Percentiles rank a stretch among this genome's conserved stretches.
Conservation (phyloP, 2,888 invertebrate genomes). For the Magallana nippona region DNA sequence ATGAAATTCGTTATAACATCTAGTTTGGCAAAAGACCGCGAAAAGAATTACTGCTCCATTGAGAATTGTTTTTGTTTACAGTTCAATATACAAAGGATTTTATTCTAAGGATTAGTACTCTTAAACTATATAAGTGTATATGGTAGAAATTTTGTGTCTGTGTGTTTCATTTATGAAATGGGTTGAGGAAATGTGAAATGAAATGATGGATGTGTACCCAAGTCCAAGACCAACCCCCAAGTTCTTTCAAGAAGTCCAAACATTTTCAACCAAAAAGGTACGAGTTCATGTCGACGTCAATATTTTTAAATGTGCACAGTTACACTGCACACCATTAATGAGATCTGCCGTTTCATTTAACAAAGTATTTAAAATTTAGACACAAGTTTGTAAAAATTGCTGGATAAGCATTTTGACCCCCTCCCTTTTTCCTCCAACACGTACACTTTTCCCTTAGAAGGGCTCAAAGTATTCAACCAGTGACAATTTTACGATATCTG, state of each 20-base stretch:
- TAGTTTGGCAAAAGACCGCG: constrained; percentile 40
- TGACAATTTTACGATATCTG: too few species aligned
- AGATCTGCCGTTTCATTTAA: too few species aligned
- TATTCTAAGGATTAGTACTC: background rate
- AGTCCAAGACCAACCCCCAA: constrained; percentile 76
- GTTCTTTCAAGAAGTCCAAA: constrained; percentile 72
- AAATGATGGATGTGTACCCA: constrained; percentile 39
- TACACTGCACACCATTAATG: too few species aligned
- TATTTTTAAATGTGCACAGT: too few species aligned
- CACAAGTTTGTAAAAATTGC: too few species aligned
- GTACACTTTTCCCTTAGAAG: too few species aligned
- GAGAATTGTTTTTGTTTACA: constrained; percentile 37
- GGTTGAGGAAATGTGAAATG: background rate
- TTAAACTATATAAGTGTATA: background rate
- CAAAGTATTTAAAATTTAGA: too few species aligned
- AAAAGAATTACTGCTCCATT: constrained; percentile 30
- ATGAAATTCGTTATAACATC: constrained; percentile 25
- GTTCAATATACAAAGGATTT: background rate
- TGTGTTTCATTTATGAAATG: constrained; percentile 7
- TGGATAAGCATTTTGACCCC: too few species aligned
- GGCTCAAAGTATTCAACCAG: too few species aligned
- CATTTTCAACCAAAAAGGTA: constrained; percentile 78
- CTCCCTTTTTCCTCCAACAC: too few species aligned
- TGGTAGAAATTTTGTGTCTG: background rate
- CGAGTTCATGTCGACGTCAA: constrained; percentile 8